These are phyloP conservation scores for Trissoscelio sp. DNA, from an alignment of 2,888 invertebrate genomes.

Conservation along the genomic window DNA sequence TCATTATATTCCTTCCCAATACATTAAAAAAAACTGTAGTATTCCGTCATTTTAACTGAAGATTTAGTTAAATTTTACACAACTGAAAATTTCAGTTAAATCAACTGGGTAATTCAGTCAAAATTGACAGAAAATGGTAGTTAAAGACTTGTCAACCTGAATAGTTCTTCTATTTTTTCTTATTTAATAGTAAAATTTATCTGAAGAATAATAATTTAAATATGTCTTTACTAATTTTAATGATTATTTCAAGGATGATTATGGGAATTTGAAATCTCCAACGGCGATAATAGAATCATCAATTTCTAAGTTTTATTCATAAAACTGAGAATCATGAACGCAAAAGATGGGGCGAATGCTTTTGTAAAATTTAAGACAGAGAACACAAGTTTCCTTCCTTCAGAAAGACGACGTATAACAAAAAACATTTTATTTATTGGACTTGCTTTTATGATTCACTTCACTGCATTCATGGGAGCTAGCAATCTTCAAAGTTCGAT, in stretches of 20 bases:
- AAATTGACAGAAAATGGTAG: too few relatives aligned
- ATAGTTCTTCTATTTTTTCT: too few relatives aligned
- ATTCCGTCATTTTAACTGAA: too few relatives aligned
- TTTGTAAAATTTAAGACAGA: slow-evolving; percentile 74
- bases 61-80: too few relatives aligned
- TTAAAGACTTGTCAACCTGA: too few relatives aligned
- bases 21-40: too few relatives aligned
- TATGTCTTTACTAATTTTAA: neutral
- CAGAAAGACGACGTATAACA: slow-evolving; percentile 90
- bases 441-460: slow-evolving; percentile 94
- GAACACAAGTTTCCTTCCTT: slow-evolving; percentile 77
- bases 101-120: too few relatives aligned
- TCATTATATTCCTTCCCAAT: too few relatives aligned
- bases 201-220: too few relatives aligned
- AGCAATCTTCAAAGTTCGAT: slow-evolving; percentile 94
- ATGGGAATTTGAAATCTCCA: neutral
- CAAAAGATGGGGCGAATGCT: slow-evolving; percentile 21
- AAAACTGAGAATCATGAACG: slow-evolving; percentile 30
- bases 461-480: slow-evolving; percentile 95
- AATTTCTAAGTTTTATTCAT: too few relatives aligned
- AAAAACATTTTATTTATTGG: slow-evolving; percentile 94
- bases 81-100: too few relatives aligned
- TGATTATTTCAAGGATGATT: neutral
- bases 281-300: neutral
- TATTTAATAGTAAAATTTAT: too few relatives aligned